Percentiles rank a stretch among this genome's conserved stretches.
These are phyloP conservation scores for Ladona fulva DNA, from an alignment of 1,140 invertebrate genomes.

Conservation along the genomic window DNA sequence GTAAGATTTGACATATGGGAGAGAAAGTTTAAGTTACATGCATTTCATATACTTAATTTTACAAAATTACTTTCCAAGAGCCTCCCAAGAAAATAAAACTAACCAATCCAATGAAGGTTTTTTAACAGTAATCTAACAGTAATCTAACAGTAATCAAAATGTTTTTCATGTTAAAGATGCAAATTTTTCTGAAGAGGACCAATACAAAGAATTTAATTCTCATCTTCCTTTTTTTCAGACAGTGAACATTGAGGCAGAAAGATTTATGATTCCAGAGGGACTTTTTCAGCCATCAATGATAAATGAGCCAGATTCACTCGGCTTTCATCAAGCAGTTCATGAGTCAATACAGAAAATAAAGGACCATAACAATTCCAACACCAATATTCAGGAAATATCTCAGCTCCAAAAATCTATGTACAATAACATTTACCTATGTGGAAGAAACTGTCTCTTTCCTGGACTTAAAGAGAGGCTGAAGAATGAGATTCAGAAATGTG, in stretches of 20 bases:
- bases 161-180: too few relatives aligned
- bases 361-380: not conserved
- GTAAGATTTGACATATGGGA: too few relatives aligned
- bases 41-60: too few relatives aligned
- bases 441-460: not conserved
- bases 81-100: too few relatives aligned
- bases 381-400: not conserved
- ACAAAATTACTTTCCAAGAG: too few relatives aligned
- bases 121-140: too few relatives aligned
- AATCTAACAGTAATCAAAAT: too few relatives aligned
- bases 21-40: too few relatives aligned
- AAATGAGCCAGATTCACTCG: constrained; percentile 50
- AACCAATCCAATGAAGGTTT: too few relatives aligned
- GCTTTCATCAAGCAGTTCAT: not conserved
- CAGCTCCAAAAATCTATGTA: not conserved
- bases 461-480: not conserved
- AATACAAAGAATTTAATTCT: not conserved
- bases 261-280: constrained; percentile 84
- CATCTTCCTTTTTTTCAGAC: not conserved
- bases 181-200: not conserved
- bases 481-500: not conserved
- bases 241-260: not conserved
- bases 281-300: constrained; percentile 85
- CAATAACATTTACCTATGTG: not conserved
- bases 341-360: not conserved